Conservation (phyloP, 1,140 invertebrate species). For the Micrasema minimum region DNA sequence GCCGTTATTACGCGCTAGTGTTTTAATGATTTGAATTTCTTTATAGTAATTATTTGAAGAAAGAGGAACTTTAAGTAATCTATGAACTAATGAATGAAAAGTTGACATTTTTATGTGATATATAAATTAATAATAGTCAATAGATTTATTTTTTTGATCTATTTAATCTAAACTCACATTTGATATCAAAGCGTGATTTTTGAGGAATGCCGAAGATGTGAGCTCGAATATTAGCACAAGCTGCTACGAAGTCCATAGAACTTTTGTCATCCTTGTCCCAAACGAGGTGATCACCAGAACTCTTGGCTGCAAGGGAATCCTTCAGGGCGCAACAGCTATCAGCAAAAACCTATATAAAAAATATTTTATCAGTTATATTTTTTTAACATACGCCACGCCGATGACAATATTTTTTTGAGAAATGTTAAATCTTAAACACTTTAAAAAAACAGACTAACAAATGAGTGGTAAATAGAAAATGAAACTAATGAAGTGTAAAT, state of each 20-base stretch:
- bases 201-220: conserved; percentile 90
- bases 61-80: too few species aligned
- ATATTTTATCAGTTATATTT: not conserved
- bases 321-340: conserved; percentile 78
- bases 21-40: too few species aligned
- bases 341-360: conserved; percentile 75
- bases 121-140: too few species aligned
- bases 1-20: too few species aligned
- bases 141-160: not conserved
- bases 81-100: too few species aligned
- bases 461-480: not conserved
- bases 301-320: conserved; percentile 68
- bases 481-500: too few species aligned
- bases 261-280: conserved; percentile 98
- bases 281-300: conserved; percentile 79
- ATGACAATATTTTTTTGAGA: conserved; percentile 2
- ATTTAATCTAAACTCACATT: conserved; percentile 77
- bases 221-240: conserved; percentile 93
- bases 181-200: conserved; percentile 94
- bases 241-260: conserved; percentile 96
- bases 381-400: too few species aligned
- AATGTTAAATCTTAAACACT: not conserved
- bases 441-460: not conserved
- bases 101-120: too few species aligned
- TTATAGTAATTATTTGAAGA: too few species aligned